Evolutionary conservation across 2,113 vertebrate species (phyloP), one percentile per base, ranked within the genome.

Genomic region (Malurus alboscapulatus): DNA sequence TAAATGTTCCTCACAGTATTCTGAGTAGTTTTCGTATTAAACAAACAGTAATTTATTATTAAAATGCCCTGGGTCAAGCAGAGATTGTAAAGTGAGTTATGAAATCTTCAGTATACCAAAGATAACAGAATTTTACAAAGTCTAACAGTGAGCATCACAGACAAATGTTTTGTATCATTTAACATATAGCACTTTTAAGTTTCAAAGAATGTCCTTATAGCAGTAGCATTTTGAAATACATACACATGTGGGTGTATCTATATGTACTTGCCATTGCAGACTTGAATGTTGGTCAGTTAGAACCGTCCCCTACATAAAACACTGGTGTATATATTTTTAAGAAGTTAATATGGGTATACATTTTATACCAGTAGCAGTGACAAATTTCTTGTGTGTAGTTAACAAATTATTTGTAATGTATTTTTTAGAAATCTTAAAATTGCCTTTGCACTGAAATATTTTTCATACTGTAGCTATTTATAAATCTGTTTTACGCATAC

Each of bases 391-490:
- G 94, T 97, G 87, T 96, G 95, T 96, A 96, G 97, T 97, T 98
- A 96, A 97, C 91, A 97, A 92, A 97, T 98, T 96, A 96, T 97
- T 97, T 97, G 96, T 97, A 98, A 97, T 73, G 96, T 97, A 97
- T 98, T 98, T 98, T 98, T 98, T 97, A 97, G 97, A 95, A 96
- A 97, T 94, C 97, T 96, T 97, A 96, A 96, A 98, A 97, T 95
- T 96, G 97, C 97, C 97, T 98, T 98, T 98, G 97, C 98, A 97
- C 97, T 97, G 97, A 97, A 96, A 96, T 98, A 98, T 98, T 98
- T 97, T 98, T 98, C 98, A 97, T 98, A 97, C 92, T 94, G 92
- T 97, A 98, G 97, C 97, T 97, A 96, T 98, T 98, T 98, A 93
- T 98, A 97, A 94, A 96, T 95, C 96, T 97, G 95, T 95, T 97